A percentile compares a stretch with the other conserved stretches of the same genome.
Evolutionary conservation across 1,140 invertebrate species (phyloP).

Genomic region (Telenomus remus): DNA sequence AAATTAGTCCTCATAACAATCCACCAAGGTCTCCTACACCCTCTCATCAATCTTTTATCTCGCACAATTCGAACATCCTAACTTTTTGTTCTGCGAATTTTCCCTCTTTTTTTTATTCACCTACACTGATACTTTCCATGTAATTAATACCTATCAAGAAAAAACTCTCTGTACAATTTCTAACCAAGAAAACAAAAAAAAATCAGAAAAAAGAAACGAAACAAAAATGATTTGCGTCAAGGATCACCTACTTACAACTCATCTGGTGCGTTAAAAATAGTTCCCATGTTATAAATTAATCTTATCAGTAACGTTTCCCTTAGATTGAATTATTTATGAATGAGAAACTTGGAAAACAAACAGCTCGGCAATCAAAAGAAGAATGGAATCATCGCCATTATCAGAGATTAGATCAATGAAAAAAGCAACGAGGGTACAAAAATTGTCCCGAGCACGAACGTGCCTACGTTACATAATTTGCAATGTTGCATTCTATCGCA

Average conservation of each 20-base stretch:
- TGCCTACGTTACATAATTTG: not conserved
- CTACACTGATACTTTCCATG: no score
- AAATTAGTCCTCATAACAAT: constrained; percentile 11
- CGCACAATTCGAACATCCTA: no score
- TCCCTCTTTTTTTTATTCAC: no score
- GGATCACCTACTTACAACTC: not conserved
- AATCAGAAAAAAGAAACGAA: not conserved
- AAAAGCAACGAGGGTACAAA: constrained; percentile 6
- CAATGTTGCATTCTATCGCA: constrained; percentile 8
- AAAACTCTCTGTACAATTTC: no score
- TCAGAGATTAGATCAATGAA: constrained; percentile 3
- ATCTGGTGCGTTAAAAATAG: constrained; percentile 15
- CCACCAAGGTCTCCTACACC: not conserved
- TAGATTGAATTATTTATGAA: constrained; percentile 27
- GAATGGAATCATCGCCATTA: constrained; percentile 4
- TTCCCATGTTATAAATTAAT: constrained; percentile 20
- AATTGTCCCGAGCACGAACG: not conserved
- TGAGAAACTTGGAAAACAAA: constrained; percentile 22
- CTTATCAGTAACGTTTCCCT: constrained; percentile 17
- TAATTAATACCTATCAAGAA: no score
- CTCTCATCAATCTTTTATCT: no score
- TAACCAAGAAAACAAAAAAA: no score
- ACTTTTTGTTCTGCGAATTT: no score
- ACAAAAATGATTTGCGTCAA: not conserved
- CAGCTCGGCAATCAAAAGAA: not conserved